A percentile compares a stretch with the other conserved stretches of the same genome.
These are phyloP conservation scores for Polyommatus icarus DNA, from an alignment of 2,888 invertebrate genomes.

Conservation along the genomic window DNA sequence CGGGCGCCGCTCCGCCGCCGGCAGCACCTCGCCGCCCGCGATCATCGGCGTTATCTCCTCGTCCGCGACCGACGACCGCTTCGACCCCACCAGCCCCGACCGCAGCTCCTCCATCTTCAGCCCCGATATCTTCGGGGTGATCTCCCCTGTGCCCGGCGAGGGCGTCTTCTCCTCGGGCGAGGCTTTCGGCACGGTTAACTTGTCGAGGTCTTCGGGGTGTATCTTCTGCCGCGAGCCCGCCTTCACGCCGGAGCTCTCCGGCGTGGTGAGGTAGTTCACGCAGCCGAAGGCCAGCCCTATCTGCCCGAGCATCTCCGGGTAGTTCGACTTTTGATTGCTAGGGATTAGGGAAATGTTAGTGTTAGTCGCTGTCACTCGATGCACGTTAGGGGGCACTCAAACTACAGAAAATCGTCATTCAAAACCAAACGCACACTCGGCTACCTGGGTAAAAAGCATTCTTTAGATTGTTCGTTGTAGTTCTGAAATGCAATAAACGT, in stretches of 20 bases:
- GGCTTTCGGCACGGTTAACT: constrained; percentile 37
- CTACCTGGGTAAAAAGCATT: constrained; percentile 77
- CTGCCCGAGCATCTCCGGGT: constrained; percentile 78
- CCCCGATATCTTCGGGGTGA: constrained; percentile 27
- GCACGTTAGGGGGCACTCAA: constrained; percentile 38
- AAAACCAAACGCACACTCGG: constrained; percentile 60
- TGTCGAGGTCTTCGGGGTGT: constrained; percentile 68
- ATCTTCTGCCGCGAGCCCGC: constrained; percentile 64
- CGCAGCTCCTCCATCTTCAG: constrained; percentile 37
- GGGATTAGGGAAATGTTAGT: constrained; percentile 47
- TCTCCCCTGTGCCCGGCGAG: constrained; percentile 52
- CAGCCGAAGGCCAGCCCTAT: constrained; percentile 78
- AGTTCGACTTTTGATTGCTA: constrained; percentile 77
- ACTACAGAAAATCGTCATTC: constrained; percentile 41
- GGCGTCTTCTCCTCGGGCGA: constrained; percentile 31
- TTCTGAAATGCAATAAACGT: constrained; percentile 69
- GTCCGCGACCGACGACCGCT: constrained; percentile 59
- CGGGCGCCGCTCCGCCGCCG: constrained; percentile 65
- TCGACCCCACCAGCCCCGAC: constrained; percentile 50
- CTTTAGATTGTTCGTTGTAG: constrained; percentile 78
- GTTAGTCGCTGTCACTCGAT: constrained; percentile 43
- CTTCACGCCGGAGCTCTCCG: constrained; percentile 50
- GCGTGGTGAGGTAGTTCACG: constrained; percentile 73
- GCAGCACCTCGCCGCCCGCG: constrained; percentile 64
- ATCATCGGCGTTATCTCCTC: constrained; percentile 73